A percentile compares a stretch with the other conserved stretches of the same genome.
Evolutionary conservation across 2,797 vertebrate species (phyloP).

Genomic region (Falco biarmicus): DNA sequence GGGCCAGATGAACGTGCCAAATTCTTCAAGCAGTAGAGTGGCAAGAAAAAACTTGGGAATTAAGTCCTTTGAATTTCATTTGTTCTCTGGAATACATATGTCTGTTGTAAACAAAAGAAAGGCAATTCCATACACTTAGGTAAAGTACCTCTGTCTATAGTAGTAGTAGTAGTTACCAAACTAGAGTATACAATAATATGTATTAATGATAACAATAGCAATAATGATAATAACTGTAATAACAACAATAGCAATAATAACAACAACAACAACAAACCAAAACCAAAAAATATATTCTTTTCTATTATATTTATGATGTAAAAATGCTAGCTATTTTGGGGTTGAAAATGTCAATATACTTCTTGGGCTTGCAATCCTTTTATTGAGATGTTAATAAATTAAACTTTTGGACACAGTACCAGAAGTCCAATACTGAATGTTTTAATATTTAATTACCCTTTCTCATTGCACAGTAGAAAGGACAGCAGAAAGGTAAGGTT

Average conservation of each 20-base stretch:
- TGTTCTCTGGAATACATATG: not conserved
- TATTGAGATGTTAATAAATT: not conserved
- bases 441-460: not conserved
- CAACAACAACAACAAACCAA: too few species aligned
- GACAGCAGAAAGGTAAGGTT: not conserved
- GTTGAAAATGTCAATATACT: not conserved
- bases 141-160: not conserved
- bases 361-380: not conserved
- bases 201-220: not conserved
- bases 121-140: not conserved
- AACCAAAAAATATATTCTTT: not conserved
- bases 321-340: not conserved
- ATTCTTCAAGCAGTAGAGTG: not conserved
- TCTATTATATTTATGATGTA: not conserved
- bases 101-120: not conserved
- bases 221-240: not conserved
- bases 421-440: not conserved
- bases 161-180: not conserved
- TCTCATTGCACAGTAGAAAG: not conserved
- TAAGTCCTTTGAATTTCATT: not conserved
- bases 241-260: not conserved
- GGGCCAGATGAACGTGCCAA: not conserved
- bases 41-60: not conserved
- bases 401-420: not conserved
- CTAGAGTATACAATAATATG: not conserved